These are phyloP conservation scores for Perognathus longimembris DNA, from an alignment of 2,113 vertebrate genomes.

Conservation along the genomic window DNA sequence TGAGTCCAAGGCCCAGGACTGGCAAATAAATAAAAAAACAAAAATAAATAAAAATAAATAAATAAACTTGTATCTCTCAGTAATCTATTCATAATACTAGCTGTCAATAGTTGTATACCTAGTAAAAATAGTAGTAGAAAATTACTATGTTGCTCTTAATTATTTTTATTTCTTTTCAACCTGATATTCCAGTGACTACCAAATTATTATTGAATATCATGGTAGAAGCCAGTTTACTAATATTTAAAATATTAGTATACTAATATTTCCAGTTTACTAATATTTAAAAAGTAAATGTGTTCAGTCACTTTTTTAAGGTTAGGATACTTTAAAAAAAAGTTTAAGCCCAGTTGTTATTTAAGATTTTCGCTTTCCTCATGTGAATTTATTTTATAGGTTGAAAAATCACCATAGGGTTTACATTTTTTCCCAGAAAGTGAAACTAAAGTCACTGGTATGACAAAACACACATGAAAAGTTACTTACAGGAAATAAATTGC, in stretches of 20 bases:
- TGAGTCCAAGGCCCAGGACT: too few species aligned
- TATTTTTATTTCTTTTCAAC: conserved; percentile 1
- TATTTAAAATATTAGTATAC: conserved; percentile 37
- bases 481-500: neutral
- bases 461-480: conserved; percentile 22
- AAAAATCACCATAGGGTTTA: conserved; percentile 13
- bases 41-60: neutral
- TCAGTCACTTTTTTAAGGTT: conserved; percentile 10
- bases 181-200: conserved; percentile 27
- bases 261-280: conserved; percentile 30
- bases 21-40: neutral
- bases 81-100: neutral
- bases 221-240: neutral
- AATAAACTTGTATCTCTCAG: conserved; percentile 1
- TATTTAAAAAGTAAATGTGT: conserved; percentile 1
- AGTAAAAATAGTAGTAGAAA: neutral
- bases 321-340: neutral
- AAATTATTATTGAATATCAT: neutral
- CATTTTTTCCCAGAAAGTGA: conserved; percentile 28
- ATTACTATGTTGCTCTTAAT: neutral
- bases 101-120: neutral
- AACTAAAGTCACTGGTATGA: conserved; percentile 25
- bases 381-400: conserved; percentile 49
- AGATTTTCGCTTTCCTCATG: neutral
- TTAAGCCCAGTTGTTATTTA: conserved; percentile 14